Base-by-base conservation (phyloP, 2,113 vertebrate genomes). In the Boleophthalmus pectinirostris region DNA sequence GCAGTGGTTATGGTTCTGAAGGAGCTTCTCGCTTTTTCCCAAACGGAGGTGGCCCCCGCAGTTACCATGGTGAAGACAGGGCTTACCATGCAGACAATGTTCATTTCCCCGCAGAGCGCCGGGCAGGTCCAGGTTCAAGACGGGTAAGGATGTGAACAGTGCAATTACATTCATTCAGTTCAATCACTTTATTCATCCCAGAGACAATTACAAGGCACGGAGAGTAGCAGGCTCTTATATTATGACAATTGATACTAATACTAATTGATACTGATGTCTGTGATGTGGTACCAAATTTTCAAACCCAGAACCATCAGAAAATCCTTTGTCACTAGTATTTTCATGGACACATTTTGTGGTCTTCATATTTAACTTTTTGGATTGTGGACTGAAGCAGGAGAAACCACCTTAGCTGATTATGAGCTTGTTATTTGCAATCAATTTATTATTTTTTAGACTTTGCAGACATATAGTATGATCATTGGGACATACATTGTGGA, bases 61-160 rank as follows among this genome's bases (percentile, higher is more conserved):
- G 38, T 83, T 93, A 91, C 82, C 92, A 93, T 33, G 66, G 69
- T 13, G 93, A 94, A 24, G 93, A 94, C 68, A 85, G 92, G 54
- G 79, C 83, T 51, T 93, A 90, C 79, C 92, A 91, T 56, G 86
- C 82, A 0, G 93, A 94, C 12, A 66, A 29, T 64, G n/a, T 72
- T 63, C 91, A 93, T 70, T 93, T 92, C 63, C 74, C 85, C 1
- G 80, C 71, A 24, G 93, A 94, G 25, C 87, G 91, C 49, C 88
- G 93, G 81, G 79, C 74, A 4, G 81, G 18, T 2, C 91, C 90
- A 18, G 87, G 90, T 33, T 71, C 87, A 58, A 84, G 92, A 49
- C 90, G 93, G 84, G 93, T 93, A 61, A 88, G 85, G 7, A 20
- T 14, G 10, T 45, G n/a, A 66, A 61, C 4, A 29, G 29, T 29